Conservation (phyloP, 2,888 invertebrate species). For the Pharmacophagus antenor region DNA sequence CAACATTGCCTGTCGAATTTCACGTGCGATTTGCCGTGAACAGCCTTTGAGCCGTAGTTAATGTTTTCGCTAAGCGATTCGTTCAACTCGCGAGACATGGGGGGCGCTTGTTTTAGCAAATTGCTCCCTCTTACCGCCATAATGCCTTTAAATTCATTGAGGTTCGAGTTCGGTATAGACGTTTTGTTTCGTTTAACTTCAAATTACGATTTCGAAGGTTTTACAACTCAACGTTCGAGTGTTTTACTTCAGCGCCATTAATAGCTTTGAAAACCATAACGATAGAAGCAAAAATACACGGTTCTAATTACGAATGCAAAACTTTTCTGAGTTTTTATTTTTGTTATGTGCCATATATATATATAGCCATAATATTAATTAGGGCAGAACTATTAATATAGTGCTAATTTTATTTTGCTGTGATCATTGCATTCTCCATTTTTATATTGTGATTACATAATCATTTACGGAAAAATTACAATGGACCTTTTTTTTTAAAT, state of each 20-base stretch:
- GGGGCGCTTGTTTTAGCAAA: slow-evolving; percentile 52
- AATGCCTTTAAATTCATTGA: slow-evolving; percentile 43
- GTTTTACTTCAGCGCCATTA: slow-evolving; percentile 9
- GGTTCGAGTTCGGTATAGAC: slow-evolving; percentile 38
- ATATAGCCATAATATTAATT: too few species aligned
- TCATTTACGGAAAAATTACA: too few species aligned
- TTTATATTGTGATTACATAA: too few species aligned
- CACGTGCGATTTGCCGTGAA: slow-evolving; percentile 74
- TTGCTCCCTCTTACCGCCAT: slow-evolving; percentile 47
- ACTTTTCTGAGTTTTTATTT: neutral
- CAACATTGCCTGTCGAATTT: slow-evolving; percentile 69
- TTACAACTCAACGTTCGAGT: slow-evolving; percentile 23
- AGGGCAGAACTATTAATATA: too few species aligned
- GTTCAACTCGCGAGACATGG: slow-evolving; percentile 54
- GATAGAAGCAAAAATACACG: slow-evolving; percentile 14
- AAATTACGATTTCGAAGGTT: slow-evolving; percentile 23
- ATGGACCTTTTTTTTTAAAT: too few species aligned
- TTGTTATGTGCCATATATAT: too few species aligned
- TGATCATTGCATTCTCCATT: too few species aligned
- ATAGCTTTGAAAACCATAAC: slow-evolving; percentile 10
- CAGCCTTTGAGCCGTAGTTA: slow-evolving; percentile 72
- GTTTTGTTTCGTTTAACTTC: slow-evolving; percentile 30
- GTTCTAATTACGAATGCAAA: slow-evolving; percentile 7
- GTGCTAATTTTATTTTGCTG: too few species aligned
- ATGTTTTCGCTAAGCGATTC: slow-evolving; percentile 75